Conservation (phyloP, 2,888 invertebrate genomes). For the Dryobota labecula region DNA sequence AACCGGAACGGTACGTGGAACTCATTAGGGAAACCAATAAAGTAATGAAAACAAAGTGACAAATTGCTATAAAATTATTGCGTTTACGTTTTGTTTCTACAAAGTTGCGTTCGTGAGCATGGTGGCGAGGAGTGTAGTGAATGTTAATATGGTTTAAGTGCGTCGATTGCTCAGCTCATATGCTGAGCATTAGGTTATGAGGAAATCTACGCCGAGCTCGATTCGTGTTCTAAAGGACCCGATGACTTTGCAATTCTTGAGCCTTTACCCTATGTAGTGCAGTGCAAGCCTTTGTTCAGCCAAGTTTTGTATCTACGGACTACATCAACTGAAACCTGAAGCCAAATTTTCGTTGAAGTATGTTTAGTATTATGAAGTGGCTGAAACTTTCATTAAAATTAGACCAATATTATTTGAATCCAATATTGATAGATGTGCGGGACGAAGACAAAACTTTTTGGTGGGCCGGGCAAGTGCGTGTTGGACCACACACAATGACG, state of each 20-base stretch:
- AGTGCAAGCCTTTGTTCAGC: background rate
- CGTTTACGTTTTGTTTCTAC: conserved; percentile 27
- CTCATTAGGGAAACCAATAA: conserved; percentile 6
- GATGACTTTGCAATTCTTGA: conserved; percentile 18
- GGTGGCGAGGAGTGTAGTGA: conserved; percentile 20
- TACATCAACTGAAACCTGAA: background rate
- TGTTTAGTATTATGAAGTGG: background rate
- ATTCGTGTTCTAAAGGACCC: conserved; percentile 4
- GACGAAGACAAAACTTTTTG: background rate
- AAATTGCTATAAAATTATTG: conserved; percentile 31
- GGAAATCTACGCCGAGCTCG: conserved; percentile 16
- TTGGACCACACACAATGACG: too few species aligned
- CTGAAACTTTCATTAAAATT: conserved; percentile 5
- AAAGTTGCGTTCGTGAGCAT: conserved; percentile 31
- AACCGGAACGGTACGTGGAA: background rate
- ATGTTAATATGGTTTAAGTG: conserved; percentile 53
- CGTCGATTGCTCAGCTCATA: conserved; percentile 19
- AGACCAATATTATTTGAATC: conserved; percentile 1
- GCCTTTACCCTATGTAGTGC: background rate
- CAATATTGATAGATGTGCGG: background rate
- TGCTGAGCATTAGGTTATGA: conserved; percentile 26
- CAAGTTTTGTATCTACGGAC: background rate
- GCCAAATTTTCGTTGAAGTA: background rate
- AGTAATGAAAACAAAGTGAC: conserved; percentile 20
- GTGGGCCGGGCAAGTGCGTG: too few species aligned